Evolutionary conservation across 2,888 invertebrate species (phyloP), one percentile per base, ranked within the genome.

Genomic region (Temnothorax ravouxi): DNA sequence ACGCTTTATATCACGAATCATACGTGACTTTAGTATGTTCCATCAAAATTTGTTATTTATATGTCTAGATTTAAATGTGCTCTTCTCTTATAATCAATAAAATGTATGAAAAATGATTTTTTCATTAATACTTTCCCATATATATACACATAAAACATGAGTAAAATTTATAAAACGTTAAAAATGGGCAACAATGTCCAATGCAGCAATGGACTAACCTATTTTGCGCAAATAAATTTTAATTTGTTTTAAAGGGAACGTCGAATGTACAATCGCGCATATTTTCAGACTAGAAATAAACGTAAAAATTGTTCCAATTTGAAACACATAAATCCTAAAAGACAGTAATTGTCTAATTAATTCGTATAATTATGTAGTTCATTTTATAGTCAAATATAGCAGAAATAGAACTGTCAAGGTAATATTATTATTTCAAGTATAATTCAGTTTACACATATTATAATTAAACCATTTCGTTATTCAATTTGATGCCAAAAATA

Each of bases 51-150:
- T 29, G 15, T 61, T 29, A 61, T 47, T 13, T 50, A 75, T 41
- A 25, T 9, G 25, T 50, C 62, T 47, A 62, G 6, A 34, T 47
- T 75, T n/a, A 3, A 61, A 47, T 56, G 13, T 44, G 29, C 11
- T 54, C 18, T 56, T 6, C n/a, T 75, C 61, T 75, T 61, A 18
- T 44, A 74, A 59, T 61, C 44, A 44, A 74, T 59, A 59, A 74
- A 74, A 61, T 29, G 4, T 44, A 74, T 13, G 25, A 29, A 61
- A 44, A 18, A 18, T 18, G 4, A 74, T 61, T 74, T 74, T 74
- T 74, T 61, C 44, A 44, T 44, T 44, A 44, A 38, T 47, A 25
- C 3, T 72, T 56, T 44, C 11, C 11, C 2, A 15, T 25, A 59
- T 44, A 44, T 44, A 15, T 38, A 3, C 15, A 59, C 25, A 29